phyloP scores from a whole-genome alignment of 2,888 invertebrate species.

The Apamea epomidion region DNA sequence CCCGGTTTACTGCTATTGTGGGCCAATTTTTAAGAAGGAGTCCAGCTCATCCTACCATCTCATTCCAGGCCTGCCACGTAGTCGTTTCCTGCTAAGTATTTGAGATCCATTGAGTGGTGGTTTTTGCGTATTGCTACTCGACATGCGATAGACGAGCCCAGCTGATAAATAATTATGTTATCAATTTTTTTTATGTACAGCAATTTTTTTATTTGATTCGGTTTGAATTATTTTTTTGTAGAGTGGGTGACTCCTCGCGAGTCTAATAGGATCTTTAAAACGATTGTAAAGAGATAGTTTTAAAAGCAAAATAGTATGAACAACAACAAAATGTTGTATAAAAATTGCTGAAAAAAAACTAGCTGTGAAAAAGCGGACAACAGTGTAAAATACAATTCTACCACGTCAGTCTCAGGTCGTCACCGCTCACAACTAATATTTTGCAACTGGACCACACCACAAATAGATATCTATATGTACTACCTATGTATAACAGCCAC shows the following conservation, averaged over 20 bases:
- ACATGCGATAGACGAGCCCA: too few species aligned
- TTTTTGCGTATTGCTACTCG: too few species aligned
- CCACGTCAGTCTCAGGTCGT: constrained; percentile 37
- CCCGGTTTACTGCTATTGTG: too few species aligned
- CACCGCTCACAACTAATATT: constrained; percentile 47
- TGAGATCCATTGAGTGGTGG: too few species aligned
- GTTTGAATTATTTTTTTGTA: too few species aligned
- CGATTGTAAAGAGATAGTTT: background rate
- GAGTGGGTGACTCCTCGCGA: background rate
- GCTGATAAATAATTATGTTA: background rate
- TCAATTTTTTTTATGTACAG: background rate
- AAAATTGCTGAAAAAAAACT: background rate
- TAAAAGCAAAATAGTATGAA: background rate
- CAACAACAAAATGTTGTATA: background rate
- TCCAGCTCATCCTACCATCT: too few species aligned
- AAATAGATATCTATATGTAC: background rate
- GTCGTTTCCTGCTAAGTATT: too few species aligned
- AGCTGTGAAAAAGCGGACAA: constrained; percentile 15
- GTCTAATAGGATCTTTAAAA: background rate
- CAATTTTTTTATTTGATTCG: background rate
- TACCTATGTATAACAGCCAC: too few species aligned
- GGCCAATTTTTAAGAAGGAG: too few species aligned
- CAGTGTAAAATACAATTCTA: constrained; percentile 39
- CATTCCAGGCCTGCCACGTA: too few species aligned
- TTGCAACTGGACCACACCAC: constrained; percentile 15